phyloP scores from a whole-genome alignment of 2,113 vertebrate genomes.

The Balaeniceps rex region DNA sequence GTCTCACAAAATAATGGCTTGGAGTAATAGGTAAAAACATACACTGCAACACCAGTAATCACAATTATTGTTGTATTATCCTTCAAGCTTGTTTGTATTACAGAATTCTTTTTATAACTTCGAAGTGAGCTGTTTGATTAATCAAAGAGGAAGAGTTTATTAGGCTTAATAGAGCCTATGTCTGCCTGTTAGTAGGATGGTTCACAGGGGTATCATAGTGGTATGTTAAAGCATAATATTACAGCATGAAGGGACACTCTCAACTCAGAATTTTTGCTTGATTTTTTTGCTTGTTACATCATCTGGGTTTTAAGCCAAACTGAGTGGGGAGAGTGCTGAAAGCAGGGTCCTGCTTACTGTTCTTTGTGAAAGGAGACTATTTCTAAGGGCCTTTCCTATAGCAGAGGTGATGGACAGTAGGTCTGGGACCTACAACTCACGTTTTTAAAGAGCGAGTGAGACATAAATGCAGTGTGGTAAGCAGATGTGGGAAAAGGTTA shows the following conservation, averaged over 20 bases:
- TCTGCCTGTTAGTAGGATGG: not conserved
- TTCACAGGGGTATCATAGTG: not conserved
- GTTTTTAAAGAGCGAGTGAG: not conserved
- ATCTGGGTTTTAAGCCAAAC: not conserved
- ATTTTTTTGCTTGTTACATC: not conserved
- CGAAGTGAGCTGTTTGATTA: not conserved
- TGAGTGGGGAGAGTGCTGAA: not conserved
- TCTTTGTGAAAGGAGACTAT: not conserved
- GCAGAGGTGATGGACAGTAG: accelerated
- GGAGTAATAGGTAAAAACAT: not conserved
- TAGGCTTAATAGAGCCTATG: not conserved
- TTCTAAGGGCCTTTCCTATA: not conserved
- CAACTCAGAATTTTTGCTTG: not conserved
- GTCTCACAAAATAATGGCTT: not conserved
- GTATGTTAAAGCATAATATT: not conserved
- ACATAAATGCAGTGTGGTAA: not conserved
- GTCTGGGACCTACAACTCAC: not conserved
- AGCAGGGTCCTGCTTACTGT: not conserved
- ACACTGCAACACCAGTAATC: not conserved
- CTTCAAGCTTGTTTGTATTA: not conserved
- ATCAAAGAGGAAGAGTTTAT: not conserved
- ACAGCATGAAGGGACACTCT: not conserved
- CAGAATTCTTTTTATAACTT: not conserved
- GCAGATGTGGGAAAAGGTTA: not conserved
- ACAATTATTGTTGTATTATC: not conserved